These are phyloP conservation scores for Patella pellucida DNA, from an alignment of 2,888 invertebrate species.

Conservation along the genomic window DNA sequence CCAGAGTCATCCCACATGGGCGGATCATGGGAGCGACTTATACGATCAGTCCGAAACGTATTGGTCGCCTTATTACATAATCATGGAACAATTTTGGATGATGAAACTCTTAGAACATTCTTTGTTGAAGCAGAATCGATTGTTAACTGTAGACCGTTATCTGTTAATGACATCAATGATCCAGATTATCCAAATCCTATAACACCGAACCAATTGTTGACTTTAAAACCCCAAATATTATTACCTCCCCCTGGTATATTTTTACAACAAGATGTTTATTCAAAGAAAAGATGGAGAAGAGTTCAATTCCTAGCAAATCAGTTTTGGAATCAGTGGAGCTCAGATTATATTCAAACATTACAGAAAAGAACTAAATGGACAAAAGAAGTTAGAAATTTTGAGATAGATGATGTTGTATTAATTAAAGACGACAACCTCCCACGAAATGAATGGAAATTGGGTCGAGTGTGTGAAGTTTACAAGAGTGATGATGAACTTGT, in stretches of 20 bases:
- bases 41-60: conserved; percentile 15
- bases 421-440: conserved; percentile 15
- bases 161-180: conserved; percentile 23
- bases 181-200: conserved; percentile 26
- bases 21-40: conserved; percentile 24
- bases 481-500: conserved; percentile 19
- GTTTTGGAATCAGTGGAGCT: conserved; percentile 22
- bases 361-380: conserved; percentile 24
- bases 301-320: conserved; percentile 14
- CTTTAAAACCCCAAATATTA: conserved; percentile 3
- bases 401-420: conserved; percentile 21
- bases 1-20: conserved; percentile 21
- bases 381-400: neutral
- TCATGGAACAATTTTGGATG: conserved; percentile 17
- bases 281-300: conserved; percentile 16
- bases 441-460: conserved; percentile 17
- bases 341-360: conserved; percentile 17
- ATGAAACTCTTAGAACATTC: conserved; percentile 33
- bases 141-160: conserved; percentile 37
- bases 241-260: conserved; percentile 16
- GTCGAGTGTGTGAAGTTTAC: conserved; percentile 3
- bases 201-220: conserved; percentile 32
- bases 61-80: neutral
- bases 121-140: conserved; percentile 37
- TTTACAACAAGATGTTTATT: conserved; percentile 7